Evolutionary conservation across 2,113 vertebrate species (phyloP), one percentile per base, ranked within the genome.

Genomic region (Ceyx melanurus): DNA sequence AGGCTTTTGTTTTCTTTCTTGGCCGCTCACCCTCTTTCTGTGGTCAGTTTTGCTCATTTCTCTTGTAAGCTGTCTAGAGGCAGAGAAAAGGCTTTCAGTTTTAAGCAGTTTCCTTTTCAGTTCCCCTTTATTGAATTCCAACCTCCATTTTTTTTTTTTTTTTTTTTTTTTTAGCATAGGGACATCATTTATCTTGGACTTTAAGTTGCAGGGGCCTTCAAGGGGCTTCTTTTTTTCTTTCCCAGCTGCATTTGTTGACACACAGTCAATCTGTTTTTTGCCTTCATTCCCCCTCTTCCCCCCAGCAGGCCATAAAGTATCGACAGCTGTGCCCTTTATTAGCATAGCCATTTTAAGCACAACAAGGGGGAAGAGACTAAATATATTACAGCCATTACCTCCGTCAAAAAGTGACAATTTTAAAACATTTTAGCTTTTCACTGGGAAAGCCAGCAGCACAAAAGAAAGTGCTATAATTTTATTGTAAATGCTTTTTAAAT

Each of bases 191-290:
- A 98, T 98, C 97, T 97, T 97, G 93, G 97, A 97, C 96, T 96
- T 97, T 95, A 96, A 89, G 96, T 97, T 97, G 96, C 85, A 86
- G 97, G 96, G 98, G 98, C 98, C 97, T 97, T 97, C 97, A 96
- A 97, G 97, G 97, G 98, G 97, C 95, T 97, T 97, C 97, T 98
- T 96, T 96, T 98, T 98, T 98, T 98, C 97, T 97, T 97, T 96
- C 98, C 98, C 98, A 98, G 98, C 98, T 99, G 98, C 98, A 98
- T 99, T 98, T 99, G 99, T 99, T 99, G 98, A 99, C 98, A 98
- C 98, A 98, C 97, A 97, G 98, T 98, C 98, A 98, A 98, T 98
- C 98, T 98, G 98, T 80, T 96, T 95, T 97, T 95, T 97, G 96
- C 97, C 97, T 97, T 94, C 92, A 15, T 93, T 91, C 95, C 90